These are phyloP conservation scores for Amphipyra berbera DNA, from an alignment of 2,888 invertebrate genomes.

Conservation along the genomic window DNA sequence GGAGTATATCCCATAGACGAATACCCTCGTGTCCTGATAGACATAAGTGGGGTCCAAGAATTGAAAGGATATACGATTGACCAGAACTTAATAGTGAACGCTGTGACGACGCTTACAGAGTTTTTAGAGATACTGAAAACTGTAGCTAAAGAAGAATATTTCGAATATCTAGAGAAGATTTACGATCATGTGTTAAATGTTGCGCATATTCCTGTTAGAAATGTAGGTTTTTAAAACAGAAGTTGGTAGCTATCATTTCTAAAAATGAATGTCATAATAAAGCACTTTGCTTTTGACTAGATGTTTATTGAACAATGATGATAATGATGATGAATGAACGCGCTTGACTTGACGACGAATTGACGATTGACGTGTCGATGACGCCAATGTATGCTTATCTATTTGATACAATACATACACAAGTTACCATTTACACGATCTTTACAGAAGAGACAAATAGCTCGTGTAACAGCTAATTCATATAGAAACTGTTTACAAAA, in stretches of 20 bases:
- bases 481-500: no score
- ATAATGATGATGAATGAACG: no score
- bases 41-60: constrained; percentile 90
- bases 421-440: no score
- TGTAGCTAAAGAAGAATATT: constrained; percentile 73
- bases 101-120: constrained; percentile 87
- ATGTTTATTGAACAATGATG: no score
- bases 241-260: neutral
- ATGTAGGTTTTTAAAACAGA: constrained; percentile 83
- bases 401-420: no score
- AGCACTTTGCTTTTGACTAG: no score
- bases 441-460: no score
- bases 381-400: no score
- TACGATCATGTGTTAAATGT: constrained; percentile 91
- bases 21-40: constrained; percentile 88
- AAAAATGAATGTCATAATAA: no score
- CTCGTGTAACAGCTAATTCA: no score
- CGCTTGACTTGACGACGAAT: no score
- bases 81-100: constrained; percentile 87
- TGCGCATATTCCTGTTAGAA: constrained; percentile 92
- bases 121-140: constrained; percentile 82
- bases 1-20: constrained; percentile 77
- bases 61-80: constrained; percentile 81
- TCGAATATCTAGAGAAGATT: constrained; percentile 89
- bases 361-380: no score